Base-by-base conservation (phyloP, 1,140 invertebrate species). In the Solen grandis region DNA sequence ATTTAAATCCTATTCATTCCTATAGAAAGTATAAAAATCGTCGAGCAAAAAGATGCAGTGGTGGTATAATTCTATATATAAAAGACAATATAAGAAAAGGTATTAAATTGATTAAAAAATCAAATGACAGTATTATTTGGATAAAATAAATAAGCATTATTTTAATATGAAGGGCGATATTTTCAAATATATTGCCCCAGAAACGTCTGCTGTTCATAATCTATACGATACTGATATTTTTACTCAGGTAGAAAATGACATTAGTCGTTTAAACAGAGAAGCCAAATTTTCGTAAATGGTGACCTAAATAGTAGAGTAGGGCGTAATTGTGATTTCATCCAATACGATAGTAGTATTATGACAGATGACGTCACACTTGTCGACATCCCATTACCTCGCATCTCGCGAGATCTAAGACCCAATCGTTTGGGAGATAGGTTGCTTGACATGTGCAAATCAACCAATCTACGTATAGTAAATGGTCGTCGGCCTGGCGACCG, bases 11-110 rank as follows among this genome's bases (percentile, higher is more conserved):
- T 25, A 72, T 54, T 29, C 68, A 72, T 55, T 72, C 68, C 19
- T 72, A 72, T 25, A 72, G 68, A 33, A 14, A 31, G n/a, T 55
- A 38, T 50, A 55, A 75, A 62, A 60, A 75, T 50, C 38, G 54
- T n/a, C n/a, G 57, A 4, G 72, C 57, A 25, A 75, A 46, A 35
- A 35, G 59, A 16, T 25, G n/a, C 22, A 62, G 72, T 36, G 72
- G 72, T 31, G 72, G 55, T 10, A 62, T 75, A 29, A 38, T 63
- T 29, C 19, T 72, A 1, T 75, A 62, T 50, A 33, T 63, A 16
- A 75, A 62, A 41, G 50, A 75, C 41, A 14, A 27, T 29, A 46
- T 62, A 1, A 19, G 35, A 22, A 75, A 75, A 75, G 72, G 72
- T 33, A 41, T 62, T 16, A 38, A 60, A 31, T n/a, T 62, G 4